Percentiles rank a stretch among this genome's conserved stretches.
Conservation (phyloP, 2,113 vertebrate species). For the Phasianus colchicus region DNA sequence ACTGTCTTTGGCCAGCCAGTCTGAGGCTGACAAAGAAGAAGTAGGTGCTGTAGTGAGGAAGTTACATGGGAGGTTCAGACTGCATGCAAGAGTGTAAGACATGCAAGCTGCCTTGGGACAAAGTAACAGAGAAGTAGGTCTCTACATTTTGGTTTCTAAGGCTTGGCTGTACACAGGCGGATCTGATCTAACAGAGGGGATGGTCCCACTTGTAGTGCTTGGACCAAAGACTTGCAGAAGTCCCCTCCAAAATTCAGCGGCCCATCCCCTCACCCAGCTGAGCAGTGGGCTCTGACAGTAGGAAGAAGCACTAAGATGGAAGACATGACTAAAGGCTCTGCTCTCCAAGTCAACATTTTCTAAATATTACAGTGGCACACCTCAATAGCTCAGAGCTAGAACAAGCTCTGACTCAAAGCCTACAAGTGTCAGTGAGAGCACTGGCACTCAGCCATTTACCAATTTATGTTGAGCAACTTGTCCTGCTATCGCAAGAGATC, state of each 20-base stretch:
- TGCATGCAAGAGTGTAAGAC: neutral
- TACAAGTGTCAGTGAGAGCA: neutral
- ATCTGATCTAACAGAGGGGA: neutral
- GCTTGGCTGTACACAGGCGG: neutral
- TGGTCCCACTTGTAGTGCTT: neutral
- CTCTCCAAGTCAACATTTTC: neutral
- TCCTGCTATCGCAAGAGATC: neutral
- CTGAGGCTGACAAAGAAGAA: neutral
- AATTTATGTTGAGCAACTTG: neutral
- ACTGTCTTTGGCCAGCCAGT: neutral
- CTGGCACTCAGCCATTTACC: neutral
- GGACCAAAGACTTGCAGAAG: neutral
- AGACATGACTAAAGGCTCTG: neutral
- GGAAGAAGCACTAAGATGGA: neutral
- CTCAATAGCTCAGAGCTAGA: neutral
- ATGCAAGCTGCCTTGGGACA: neutral
- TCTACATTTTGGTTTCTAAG: neutral
- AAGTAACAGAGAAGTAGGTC: neutral
- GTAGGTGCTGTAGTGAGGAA: neutral
- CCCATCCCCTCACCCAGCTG: neutral
- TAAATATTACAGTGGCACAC: neutral
- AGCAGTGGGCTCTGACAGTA: neutral
- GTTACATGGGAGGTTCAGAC: neutral
- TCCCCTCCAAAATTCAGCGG: neutral
- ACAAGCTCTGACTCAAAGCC: neutral